Conservation (phyloP, 2,113 vertebrate genomes). For the Hyaena hyaena region DNA sequence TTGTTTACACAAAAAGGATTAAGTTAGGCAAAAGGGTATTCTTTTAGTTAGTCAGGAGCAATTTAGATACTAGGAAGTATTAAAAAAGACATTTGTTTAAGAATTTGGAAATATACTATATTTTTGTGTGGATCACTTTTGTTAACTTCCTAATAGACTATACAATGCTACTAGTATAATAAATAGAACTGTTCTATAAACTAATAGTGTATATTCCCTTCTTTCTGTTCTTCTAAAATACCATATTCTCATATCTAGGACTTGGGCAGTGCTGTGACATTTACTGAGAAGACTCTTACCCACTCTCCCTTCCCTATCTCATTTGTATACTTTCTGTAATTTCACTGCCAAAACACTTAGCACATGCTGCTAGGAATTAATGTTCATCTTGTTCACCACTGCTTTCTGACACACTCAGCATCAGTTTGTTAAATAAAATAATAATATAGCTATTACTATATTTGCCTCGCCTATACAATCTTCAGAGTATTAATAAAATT, state of each 20-base stretch:
- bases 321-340: not conserved
- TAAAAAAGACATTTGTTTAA: not conserved
- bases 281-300: not conserved
- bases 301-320: too few relatives aligned
- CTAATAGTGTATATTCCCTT: not conserved
- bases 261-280: not conserved
- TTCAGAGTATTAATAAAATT: slow-evolving; percentile 17
- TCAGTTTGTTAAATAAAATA: not conserved
- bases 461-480: not conserved
- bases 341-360: not conserved
- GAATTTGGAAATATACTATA: not conserved
- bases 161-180: not conserved
- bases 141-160: not conserved
- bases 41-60: not conserved
- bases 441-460: not conserved
- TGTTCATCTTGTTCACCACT: not conserved
- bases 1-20: not conserved
- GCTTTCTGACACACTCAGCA: not conserved
- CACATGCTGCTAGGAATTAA: not conserved
- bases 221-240: not conserved
- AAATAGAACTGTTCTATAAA: not conserved
- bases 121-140: not conserved
- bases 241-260: not conserved
- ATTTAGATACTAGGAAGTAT: slow-evolving; percentile 1
- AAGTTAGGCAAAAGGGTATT: not conserved